Conservation (phyloP, 2,797 vertebrate genomes). For the Chanos chanos region DNA sequence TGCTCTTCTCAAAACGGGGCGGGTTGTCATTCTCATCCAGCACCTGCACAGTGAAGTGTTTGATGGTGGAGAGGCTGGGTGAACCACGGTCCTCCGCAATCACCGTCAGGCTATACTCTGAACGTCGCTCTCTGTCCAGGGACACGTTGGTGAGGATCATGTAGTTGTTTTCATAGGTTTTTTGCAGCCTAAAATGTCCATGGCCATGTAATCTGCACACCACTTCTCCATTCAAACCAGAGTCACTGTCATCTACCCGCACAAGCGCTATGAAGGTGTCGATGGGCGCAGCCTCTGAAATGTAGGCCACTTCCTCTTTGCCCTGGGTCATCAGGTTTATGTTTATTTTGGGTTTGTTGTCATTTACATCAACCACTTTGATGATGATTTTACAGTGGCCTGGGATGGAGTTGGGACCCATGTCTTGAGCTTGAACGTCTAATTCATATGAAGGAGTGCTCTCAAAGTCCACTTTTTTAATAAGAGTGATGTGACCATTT, state of each 20-base stretch:
- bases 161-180: conserved; percentile 94
- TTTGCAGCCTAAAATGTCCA: conserved; percentile 92
- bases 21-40: conserved; percentile 96
- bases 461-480: conserved; percentile 94
- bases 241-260: conserved; percentile 87
- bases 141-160: conserved; percentile 94
- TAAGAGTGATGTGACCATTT: conserved; percentile 86
- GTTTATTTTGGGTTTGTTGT: conserved; percentile 95
- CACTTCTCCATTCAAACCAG: conserved; percentile 87
- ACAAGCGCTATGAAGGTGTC: conserved; percentile 94
- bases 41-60: conserved; percentile 94
- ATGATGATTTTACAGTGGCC: conserved; percentile 96
- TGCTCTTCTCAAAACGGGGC: conserved; percentile 88
- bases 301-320: conserved; percentile 89
- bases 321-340: conserved; percentile 93
- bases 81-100: conserved; percentile 91
- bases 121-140: conserved; percentile 90
- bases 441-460: conserved; percentile 86
- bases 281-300: conserved; percentile 87
- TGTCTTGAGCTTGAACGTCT: conserved; percentile 90
- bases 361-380: conserved; percentile 92
- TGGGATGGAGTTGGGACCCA: conserved; percentile 95
- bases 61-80: conserved; percentile 89
- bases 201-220: conserved; percentile 90
- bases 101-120: conserved; percentile 93